These are phyloP conservation scores for Chascanopsetta lugubris DNA, from an alignment of 2,113 vertebrate genomes.

Conservation along the genomic window DNA sequence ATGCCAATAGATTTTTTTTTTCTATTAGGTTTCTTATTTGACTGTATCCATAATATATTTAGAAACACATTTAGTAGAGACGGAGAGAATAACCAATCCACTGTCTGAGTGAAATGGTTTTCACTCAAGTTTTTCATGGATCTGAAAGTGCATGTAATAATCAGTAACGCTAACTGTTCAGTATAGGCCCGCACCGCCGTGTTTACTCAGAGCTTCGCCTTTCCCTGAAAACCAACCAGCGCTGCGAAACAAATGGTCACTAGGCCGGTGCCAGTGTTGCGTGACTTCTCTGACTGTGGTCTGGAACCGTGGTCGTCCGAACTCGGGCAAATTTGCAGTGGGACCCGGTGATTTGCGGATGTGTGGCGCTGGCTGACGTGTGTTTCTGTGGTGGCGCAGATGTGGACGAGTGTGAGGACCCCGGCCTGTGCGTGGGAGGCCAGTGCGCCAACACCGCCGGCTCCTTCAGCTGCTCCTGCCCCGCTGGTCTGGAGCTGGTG, in stretches of 20 bases:
- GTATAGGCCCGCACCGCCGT: no score
- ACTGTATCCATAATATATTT: no score
- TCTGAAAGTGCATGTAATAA: no score
- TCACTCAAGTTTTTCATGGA: no score
- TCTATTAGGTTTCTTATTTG: no score
- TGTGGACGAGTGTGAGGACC: conserved; percentile 78
- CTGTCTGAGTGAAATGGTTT: no score
- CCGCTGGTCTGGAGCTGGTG: conserved; percentile 69
- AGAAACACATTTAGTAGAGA: no score
- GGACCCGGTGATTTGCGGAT: conserved; percentile 42
- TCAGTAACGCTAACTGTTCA: no score
- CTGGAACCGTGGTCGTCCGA: conserved; percentile 36
- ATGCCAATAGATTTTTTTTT: no score
- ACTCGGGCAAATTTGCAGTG: conserved; percentile 34
- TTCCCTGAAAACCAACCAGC: no score
- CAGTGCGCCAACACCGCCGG: conserved; percentile 75
- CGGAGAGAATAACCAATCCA: no score
- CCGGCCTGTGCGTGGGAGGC: conserved; percentile 63
- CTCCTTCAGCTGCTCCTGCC: conserved; percentile 75
- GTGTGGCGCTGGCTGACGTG: conserved; percentile 43
- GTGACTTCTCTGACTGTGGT: conserved; percentile 52
- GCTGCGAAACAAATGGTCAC: conserved; percentile 12
- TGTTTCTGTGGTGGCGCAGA: conserved; percentile 63
- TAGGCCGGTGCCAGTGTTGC: conserved; percentile 4
- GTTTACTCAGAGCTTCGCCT: no score